These are phyloP conservation scores for Lacerta bilineata DNA, from an alignment of 2,797 vertebrate species.

Conservation along the genomic window DNA sequence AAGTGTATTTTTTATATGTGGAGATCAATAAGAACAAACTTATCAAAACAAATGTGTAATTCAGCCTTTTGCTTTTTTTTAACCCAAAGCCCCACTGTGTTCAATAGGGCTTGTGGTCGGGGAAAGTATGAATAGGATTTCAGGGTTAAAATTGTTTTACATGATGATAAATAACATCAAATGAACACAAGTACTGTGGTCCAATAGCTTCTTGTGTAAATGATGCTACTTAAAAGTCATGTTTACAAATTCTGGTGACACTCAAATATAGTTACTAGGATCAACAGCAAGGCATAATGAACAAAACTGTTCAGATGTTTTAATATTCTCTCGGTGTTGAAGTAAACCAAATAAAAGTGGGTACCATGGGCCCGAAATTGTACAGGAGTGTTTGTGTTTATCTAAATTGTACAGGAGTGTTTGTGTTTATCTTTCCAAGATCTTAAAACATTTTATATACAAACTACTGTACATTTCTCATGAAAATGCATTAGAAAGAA, in stretches of 20 bases:
- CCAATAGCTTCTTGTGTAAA: not conserved
- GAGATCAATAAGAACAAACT: not conserved
- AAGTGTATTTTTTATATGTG: not conserved
- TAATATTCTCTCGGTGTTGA: not conserved
- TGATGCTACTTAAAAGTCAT: not conserved
- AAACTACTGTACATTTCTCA: not conserved
- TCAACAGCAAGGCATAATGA: not conserved
- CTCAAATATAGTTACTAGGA: not conserved
- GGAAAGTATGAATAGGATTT: not conserved
- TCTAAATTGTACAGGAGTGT: not conserved
- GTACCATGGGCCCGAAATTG: not conserved
- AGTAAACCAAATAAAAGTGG: not conserved
- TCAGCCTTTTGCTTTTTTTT: not conserved
- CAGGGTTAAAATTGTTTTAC: not conserved
- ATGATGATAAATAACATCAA: not conserved
- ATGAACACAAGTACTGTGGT: too few relatives aligned
- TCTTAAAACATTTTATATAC: not conserved
- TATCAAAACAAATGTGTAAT: not conserved
- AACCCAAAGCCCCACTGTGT: not conserved
- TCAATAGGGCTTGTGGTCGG: too few relatives aligned
- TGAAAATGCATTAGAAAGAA: not conserved
- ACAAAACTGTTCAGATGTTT: not conserved
- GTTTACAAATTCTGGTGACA: not conserved
- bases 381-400: not conserved
- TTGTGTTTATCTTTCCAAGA: not conserved